Evolutionary conservation across 2,888 invertebrate species (phyloP).

Genomic region (Apamea epomidion): DNA sequence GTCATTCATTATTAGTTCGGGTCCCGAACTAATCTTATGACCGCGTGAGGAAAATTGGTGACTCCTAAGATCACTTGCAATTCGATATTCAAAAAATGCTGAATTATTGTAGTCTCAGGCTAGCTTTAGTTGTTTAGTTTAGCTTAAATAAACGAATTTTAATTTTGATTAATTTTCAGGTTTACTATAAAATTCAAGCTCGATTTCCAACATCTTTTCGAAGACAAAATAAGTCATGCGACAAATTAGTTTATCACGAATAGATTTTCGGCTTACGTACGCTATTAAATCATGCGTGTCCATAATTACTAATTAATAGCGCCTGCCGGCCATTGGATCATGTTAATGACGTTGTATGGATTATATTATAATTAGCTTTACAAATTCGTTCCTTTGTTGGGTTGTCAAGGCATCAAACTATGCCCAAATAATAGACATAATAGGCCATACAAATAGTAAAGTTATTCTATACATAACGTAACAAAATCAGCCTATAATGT

Average conservation of each 20-base stretch:
- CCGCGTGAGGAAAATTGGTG: too few relatives aligned
- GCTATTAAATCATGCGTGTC: slow-evolving; percentile 37
- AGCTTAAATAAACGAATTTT: neutral
- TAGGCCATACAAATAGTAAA: too few relatives aligned
- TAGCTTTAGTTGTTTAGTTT: neutral
- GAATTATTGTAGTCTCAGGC: neutral
- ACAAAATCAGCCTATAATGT: too few relatives aligned
- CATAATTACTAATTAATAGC: slow-evolving; percentile 43
- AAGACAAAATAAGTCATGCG: neutral
- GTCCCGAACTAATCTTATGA: too few relatives aligned
- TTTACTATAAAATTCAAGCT: neutral
- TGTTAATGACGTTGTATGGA: slow-evolving; percentile 13
- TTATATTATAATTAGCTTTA: slow-evolving; percentile 23
- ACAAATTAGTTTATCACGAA: slow-evolving; percentile 29
- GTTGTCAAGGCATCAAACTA: neutral
- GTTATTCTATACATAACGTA: neutral
- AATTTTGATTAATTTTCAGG: neutral
- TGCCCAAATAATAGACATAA: neutral
- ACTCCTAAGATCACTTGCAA: too few relatives aligned
- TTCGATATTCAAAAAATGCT: neutral
- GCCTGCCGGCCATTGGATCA: slow-evolving; percentile 3
- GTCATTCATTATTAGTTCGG: too few relatives aligned
- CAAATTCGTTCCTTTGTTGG: slow-evolving; percentile 9
- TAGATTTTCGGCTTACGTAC: slow-evolving; percentile 16
- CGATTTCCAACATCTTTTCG: neutral